Evolutionary conservation across 2,113 vertebrate species (phyloP).

Genomic region (Hippocampus guttulatus): DNA sequence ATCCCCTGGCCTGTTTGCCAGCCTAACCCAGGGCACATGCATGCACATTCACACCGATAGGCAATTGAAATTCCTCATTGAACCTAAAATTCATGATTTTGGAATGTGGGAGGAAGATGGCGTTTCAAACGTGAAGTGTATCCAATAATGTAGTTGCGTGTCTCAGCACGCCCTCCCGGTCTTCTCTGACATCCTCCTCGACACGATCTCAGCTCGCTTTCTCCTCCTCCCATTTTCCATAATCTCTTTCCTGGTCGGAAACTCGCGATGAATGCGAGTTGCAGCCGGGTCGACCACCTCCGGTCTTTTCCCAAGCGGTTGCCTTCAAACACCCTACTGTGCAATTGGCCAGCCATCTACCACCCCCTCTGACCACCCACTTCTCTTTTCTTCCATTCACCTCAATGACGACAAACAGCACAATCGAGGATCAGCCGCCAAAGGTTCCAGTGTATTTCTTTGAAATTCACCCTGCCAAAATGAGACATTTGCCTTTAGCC

Average conservation of each 20-base stretch:
- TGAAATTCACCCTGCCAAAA: conserved; percentile 1
- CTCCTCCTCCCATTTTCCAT: conserved; percentile 8
- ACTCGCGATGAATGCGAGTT: conserved; percentile 12
- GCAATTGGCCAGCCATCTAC: conserved; percentile 19
- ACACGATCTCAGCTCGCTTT: conserved; percentile 13
- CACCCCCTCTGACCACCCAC: conserved; percentile 19
- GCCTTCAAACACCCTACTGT: conserved; percentile 12
- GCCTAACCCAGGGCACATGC: too few species aligned
- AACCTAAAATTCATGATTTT: too few species aligned
- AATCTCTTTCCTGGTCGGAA: conserved; percentile 9
- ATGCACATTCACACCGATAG: too few species aligned
- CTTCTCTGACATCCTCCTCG: conserved; percentile 7
- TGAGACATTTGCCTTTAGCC: neutral
- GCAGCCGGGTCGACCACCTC: neutral
- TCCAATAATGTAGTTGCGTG: too few species aligned
- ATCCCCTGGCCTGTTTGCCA: too few species aligned
- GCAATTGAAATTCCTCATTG: too few species aligned
- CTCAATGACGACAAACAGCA: conserved; percentile 15
- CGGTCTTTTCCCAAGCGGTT: neutral
- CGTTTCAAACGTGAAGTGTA: too few species aligned
- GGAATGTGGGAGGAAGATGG: too few species aligned
- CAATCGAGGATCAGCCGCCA: conserved; percentile 9
- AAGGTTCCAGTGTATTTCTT: conserved; percentile 8
- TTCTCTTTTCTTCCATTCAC: conserved; percentile 1
- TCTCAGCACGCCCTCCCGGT: conserved; percentile 15